phyloP scores from a whole-genome alignment of 2,888 invertebrate genomes.

The Odontothrips loti region DNA sequence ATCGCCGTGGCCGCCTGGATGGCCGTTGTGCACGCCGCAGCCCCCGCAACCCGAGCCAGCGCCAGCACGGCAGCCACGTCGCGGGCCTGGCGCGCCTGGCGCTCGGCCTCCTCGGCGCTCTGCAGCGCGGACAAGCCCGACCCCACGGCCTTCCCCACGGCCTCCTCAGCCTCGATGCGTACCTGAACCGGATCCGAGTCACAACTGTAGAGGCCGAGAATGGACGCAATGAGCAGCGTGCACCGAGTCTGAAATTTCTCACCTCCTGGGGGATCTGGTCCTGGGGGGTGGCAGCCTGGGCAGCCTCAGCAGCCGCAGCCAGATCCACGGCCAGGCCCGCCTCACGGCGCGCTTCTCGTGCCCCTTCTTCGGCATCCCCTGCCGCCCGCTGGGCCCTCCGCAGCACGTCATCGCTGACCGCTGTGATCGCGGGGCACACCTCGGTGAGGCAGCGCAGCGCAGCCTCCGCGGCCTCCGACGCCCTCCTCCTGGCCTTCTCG shows the following conservation, averaged over 20 bases:
- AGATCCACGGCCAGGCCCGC: not conserved
- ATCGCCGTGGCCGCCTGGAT: not conserved
- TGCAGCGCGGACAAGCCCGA: not conserved
- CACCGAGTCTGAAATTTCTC: no score
- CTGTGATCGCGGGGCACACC: not conserved
- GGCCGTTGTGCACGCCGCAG: not conserved
- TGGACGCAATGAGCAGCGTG: no score
- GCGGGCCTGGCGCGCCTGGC: not conserved
- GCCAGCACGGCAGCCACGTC: not conserved
- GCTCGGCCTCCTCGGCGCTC: not conserved
- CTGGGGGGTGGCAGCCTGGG: not conserved
- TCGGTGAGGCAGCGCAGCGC: conserved; percentile 1
- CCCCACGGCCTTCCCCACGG: not conserved
- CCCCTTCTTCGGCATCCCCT: not conserved
- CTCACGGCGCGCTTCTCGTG: not conserved
- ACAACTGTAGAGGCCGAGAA: no score
- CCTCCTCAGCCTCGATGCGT: not conserved
- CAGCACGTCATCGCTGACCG: not conserved
- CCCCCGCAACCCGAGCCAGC: not conserved
- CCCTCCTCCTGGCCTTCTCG: not conserved
- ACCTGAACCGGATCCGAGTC: not conserved
- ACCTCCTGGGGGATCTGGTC: not conserved
- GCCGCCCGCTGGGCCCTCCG: not conserved
- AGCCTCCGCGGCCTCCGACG: not conserved
- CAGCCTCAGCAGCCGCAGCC: not conserved